Evolutionary conservation across 2,113 vertebrate species (phyloP), one percentile per base, ranked within the genome.

Genomic region (Ophiodon elongatus): DNA sequence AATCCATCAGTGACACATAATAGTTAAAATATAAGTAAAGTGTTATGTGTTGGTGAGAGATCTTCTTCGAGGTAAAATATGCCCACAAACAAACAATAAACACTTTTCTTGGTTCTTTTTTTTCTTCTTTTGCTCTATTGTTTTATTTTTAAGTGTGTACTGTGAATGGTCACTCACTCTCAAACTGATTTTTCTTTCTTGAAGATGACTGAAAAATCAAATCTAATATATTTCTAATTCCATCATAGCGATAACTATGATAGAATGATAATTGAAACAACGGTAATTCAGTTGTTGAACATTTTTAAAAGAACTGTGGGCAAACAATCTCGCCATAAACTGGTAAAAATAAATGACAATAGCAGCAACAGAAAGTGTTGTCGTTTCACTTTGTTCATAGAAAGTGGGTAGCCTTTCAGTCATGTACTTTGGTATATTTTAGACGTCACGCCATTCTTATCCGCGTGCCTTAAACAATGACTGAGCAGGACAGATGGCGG

Each of bases 381-480:
- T 35, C 6, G 52, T 7, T 21, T 45, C 9, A 41, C 13, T 13
- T 39, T 50, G 50, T 71, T 75, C 25, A 8, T 35, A 37, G 64
- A 79, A n/a, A 47, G 50, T 19, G 14, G 15, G 45, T 1, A 54
- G 27, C 33, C 62, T 57, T 65, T 65, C 11, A 6, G 66, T 75
- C 33, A 8, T 2, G 15, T 35, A 21, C 21, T 11, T n/a, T 0
- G 54, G 45, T 68, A 19, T n/a, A 14, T 73, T 70, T 75, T 25
- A 52, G 62, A 74, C 65, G 21, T 68, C 45, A 52, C 37, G 0
- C 21, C 21, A 1, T 43, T 74, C 35, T 76, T 62, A 66, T 75
- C 57, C 14, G 56, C 14, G 13, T 0, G 21, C 76, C 62, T 39
- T 66, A 19, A 79, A 83, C 82, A 79, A 79, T 82, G 63, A 67